Base-by-base conservation (phyloP, 2,888 invertebrate species). In the Melinaea marsaeus region DNA sequence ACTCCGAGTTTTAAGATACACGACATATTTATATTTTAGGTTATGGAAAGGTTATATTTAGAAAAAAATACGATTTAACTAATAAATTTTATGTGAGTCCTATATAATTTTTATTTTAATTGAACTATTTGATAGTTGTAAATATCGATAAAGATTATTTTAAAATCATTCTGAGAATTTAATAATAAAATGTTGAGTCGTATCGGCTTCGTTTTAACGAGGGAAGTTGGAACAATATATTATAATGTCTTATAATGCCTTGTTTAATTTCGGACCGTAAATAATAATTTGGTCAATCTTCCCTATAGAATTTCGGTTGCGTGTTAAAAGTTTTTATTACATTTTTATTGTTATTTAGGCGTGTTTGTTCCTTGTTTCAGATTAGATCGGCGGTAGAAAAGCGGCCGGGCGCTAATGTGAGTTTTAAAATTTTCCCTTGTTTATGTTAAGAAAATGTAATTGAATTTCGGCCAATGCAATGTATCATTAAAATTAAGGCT, bases 271-370 rank as follows among this genome's bases (percentile, higher is more conserved):
- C 76, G 69, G 84, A 77, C 81, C 88, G 85, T 90, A 90, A 90
- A 90, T 90, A 89, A 90, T 86, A 86, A 90, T 90, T 90, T 90
- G 86, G 89, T 89, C 86, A 88, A 90, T 87, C 88, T 86, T 84
- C 88, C 84, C 77, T 69, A 76, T 77, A 88, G 86, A 87, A 88
- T 87, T 89, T 85, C 76, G 85, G 89, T 90, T 86, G 89, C 90
- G 90, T 90, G 90, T 77, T 79, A 86, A 85, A 89, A 90, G 88
- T 89, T 90, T 90, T 88, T 88, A 90, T 90, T 90, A 85, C 81
- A 88, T 88, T 90, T 90, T 90, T 88, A 90, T 90, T 90, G 90
- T 90, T 90, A 90, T 90, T 90, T 90, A 90, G 88, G 84, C 86
- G 87, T 90, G 90, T 90, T 90, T 90, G 90, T 90, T 89, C 81